Evolutionary conservation across 2,797 vertebrate genomes (phyloP).

Genomic region (Moxostoma hubbsi): DNA sequence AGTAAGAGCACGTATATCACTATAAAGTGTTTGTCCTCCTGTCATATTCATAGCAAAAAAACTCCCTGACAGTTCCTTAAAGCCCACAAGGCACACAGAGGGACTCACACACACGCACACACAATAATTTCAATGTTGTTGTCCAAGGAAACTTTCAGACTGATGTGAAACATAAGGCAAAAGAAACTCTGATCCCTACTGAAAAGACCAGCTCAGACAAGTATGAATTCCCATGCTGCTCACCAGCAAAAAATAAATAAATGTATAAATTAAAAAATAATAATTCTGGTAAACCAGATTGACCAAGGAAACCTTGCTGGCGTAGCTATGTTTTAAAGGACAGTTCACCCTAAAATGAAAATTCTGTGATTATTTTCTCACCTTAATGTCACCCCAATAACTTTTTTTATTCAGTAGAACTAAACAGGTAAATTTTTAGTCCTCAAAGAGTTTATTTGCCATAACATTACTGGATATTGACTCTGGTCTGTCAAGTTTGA

Average conservation of each 20-base stretch:
- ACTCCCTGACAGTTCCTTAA: slow-evolving; percentile 76
- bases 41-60: slow-evolving; percentile 71
- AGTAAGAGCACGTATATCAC: slow-evolving; percentile 61
- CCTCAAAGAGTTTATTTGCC: no score
- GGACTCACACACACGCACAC: slow-evolving; percentile 36
- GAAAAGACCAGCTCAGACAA: not conserved
- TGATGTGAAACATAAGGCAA: slow-evolving; percentile 49
- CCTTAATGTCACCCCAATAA: not conserved
- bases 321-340: not conserved
- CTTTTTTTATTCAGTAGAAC: no score
- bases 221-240: not conserved
- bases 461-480: no score
- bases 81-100: slow-evolving; percentile 47
- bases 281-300: no score
- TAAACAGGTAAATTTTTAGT: not conserved
- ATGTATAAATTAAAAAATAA: not conserved
- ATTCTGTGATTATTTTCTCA: not conserved
- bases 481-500: no score
- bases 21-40: slow-evolving; percentile 61
- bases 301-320: no score
- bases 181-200: not conserved
- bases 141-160: slow-evolving; percentile 53
- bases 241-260: not conserved
- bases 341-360: not conserved
- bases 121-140: slow-evolving; percentile 19